Evolutionary conservation across 2,888 invertebrate species (phyloP), one percentile per base, ranked within the genome.

Genomic region (Platypus cylindrus): DNA sequence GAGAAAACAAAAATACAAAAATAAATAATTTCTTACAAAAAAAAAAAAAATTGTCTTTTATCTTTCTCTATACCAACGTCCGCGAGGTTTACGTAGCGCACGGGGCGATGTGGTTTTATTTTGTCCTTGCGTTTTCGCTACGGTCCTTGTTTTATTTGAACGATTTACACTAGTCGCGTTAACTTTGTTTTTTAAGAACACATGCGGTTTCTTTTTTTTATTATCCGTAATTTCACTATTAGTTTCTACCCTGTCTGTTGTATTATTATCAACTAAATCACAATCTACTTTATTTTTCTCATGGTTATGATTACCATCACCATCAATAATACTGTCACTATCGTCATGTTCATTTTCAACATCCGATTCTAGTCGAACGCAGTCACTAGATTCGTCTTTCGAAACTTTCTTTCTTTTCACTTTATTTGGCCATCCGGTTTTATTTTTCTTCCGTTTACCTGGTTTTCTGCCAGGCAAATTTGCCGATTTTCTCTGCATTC

Each of bases 391-490:
- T 31, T 53, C 58, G 48, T 48, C 62, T 26, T 49, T 46, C 12
- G 36, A 32, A 33, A 65, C 65, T 43, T 64, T 65, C 8, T 45
- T 37, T 34, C 51, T 47, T 44, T 60, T 66, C 52, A 56, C 67
- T 51, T 70, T 68, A 55, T 64, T 66, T 0, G 86, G 86, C 86
- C 86, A 86, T 5, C 86, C 86, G 0, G 86, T 86, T 40, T 74
- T 67, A 58, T 85, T 85, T 57, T 76, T 76, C 58, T 76, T 76
- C 56, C 74, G 71, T 53, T 75, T 74, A 3, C 54, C 53, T 0
- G 48, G 62, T 50, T 48, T 60, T 45, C 48, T 59, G 46, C 45
- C 66, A 0, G 47, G 45, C 5, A 44, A 36, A 25, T 47, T 49
- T 27, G 45, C 44, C 24, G 48, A 46, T 32, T 43, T 45, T 17